These are phyloP conservation scores for Drosophila eugracilis DNA, from an alignment of 1,140 invertebrate genomes.

Conservation along the genomic window DNA sequence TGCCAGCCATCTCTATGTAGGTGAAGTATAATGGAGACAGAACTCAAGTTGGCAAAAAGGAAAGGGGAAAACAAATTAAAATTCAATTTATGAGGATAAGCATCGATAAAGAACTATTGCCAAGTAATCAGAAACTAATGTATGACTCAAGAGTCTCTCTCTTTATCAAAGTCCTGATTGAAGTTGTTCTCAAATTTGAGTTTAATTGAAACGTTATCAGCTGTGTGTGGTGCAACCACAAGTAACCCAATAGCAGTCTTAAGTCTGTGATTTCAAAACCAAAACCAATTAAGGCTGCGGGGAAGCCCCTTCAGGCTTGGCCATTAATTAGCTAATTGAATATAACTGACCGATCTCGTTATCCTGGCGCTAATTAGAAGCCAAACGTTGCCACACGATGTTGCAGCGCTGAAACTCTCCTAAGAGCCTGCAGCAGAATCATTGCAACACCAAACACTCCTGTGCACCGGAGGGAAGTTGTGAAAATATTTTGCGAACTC, in stretches of 20 bases:
- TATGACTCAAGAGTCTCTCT: no score
- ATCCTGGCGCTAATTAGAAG: constrained; percentile 28
- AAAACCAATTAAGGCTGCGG: constrained; percentile 17
- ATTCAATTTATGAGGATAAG: constrained; percentile 2
- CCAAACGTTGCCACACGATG: constrained; percentile 6
- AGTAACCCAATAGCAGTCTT: constrained; percentile 1
- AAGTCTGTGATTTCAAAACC: constrained; percentile 20
- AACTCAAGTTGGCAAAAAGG: constrained; percentile 27
- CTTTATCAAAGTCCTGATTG: background rate
- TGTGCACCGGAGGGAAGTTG: background rate
- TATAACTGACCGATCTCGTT: constrained; percentile 35
- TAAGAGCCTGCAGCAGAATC: background rate
- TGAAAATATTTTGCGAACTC: background rate
- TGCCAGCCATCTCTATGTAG: constrained; percentile 38
- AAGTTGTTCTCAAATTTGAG: background rate
- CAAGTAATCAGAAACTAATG: no score
- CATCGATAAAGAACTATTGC: no score
- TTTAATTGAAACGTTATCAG: background rate
- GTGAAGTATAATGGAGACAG: constrained; percentile 53
- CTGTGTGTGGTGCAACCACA: constrained; percentile 11
- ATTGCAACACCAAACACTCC: no score
- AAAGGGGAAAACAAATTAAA: constrained; percentile 8
- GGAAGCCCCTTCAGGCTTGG: background rate
- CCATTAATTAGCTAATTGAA: constrained; percentile 47
- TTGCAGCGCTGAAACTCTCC: constrained; percentile 19